phyloP scores from a whole-genome alignment of 2,888 invertebrate genomes.

The Acleris literana region DNA sequence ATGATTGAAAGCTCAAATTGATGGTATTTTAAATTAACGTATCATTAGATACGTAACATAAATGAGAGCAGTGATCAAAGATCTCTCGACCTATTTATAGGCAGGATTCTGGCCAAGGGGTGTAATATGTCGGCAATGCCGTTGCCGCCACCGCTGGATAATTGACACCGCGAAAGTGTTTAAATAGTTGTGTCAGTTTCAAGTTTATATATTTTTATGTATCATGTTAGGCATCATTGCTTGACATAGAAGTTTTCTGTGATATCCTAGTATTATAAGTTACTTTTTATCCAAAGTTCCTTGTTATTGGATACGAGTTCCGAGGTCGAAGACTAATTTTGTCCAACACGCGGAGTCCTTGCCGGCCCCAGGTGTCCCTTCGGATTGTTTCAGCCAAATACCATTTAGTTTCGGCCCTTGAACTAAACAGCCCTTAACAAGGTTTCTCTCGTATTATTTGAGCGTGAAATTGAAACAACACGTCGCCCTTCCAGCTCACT shows the following conservation, averaged over 20 bases:
- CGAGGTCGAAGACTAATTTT: conserved; percentile 48
- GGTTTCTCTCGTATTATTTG: conserved; percentile 50
- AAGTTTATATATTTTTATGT: too few relatives aligned
- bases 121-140: too few relatives aligned
- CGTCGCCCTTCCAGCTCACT: conserved; percentile 33
- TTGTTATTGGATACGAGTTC: conserved; percentile 41
- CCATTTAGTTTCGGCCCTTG: conserved; percentile 58
- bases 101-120: too few relatives aligned
- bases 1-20: too few relatives aligned
- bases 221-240: too few relatives aligned
- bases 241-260: too few relatives aligned
- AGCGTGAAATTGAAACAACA: conserved; percentile 40
- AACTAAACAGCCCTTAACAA: conserved; percentile 57
- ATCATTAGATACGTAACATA: too few relatives aligned
- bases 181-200: too few relatives aligned
- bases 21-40: too few relatives aligned
- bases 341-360: conserved; percentile 47
- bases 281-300: conserved; percentile 11
- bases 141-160: too few relatives aligned
- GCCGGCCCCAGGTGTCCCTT: conserved; percentile 61
- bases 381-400: conserved; percentile 58
- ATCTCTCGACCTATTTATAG: not conserved
- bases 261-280: not conserved
- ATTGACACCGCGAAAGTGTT: too few relatives aligned
- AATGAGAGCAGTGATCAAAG: too few relatives aligned